Conservation (phyloP, 2,797 vertebrate genomes). For the Rhinella marina region DNA sequence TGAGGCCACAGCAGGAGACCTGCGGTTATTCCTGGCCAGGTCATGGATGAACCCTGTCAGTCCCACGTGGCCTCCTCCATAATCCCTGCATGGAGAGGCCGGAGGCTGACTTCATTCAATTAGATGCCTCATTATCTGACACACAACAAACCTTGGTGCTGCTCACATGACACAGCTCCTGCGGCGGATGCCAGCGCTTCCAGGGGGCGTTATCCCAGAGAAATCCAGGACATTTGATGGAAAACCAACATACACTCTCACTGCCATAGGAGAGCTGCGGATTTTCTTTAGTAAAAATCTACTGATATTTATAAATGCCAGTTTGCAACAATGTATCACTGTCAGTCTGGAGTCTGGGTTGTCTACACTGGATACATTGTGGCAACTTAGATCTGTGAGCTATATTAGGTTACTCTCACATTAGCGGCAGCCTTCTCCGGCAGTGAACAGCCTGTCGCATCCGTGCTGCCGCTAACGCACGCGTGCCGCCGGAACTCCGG, state of each 20-base stretch:
- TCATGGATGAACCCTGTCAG: neutral
- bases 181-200: slow-evolving; percentile 1
- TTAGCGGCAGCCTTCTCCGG: no score
- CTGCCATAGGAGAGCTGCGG: neutral
- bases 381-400: neutral
- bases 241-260: neutral
- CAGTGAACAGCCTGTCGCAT: no score
- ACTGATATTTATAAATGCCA: neutral
- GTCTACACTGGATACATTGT: neutral
- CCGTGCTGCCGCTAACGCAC: no score
- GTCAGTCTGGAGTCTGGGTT: neutral
- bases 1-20: slow-evolving; percentile 27
- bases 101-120: slow-evolving; percentile 32
- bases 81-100: slow-evolving; percentile 22
- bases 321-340: neutral
- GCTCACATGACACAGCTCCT: neutral
- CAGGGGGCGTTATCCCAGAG: neutral
- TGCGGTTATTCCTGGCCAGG: slow-evolving; percentile 15
- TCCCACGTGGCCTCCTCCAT: slow-evolving; percentile 34
- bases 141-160: neutral
- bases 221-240: neutral
- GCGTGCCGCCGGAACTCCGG: no score
- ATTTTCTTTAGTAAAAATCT: neutral
- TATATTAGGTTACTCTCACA: no score
- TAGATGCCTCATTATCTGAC: slow-evolving; percentile 25